Percentiles rank a stretch among this genome's conserved stretches.
Evolutionary conservation across 2,888 invertebrate genomes (phyloP).

Genomic region (Catocala sponsa): DNA sequence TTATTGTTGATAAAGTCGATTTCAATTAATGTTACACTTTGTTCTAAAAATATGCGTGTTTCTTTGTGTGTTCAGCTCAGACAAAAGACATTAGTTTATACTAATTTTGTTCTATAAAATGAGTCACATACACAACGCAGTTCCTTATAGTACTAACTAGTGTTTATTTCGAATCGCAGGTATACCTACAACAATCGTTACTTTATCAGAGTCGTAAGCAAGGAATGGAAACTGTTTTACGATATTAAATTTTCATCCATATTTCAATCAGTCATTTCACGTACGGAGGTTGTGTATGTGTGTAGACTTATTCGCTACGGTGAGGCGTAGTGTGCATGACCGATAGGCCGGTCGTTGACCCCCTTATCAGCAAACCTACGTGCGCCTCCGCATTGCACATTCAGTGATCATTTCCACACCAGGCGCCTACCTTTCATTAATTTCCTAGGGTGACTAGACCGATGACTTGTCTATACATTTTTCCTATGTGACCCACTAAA

Average conservation of each 20-base stretch:
- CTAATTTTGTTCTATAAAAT: constrained; percentile 10
- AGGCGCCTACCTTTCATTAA: not conserved
- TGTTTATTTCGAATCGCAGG: constrained; percentile 18
- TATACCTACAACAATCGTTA: constrained; percentile 9
- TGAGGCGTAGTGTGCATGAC: constrained; percentile 63
- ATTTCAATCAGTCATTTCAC: constrained; percentile 47
- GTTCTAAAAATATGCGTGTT: constrained; percentile 22
- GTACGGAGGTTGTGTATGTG: constrained; percentile 19
- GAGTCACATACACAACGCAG: constrained; percentile 30
- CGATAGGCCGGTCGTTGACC: constrained; percentile 78
- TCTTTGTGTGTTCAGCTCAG: constrained; percentile 1
- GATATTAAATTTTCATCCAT: constrained; percentile 52
- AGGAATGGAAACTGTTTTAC: constrained; percentile 35
- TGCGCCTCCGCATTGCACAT: constrained; percentile 51
- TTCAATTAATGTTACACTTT: constrained; percentile 26
- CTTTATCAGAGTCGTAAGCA: constrained; percentile 29
- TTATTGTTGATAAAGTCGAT: constrained; percentile 1
- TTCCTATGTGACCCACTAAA: no score
- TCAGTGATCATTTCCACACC: constrained; percentile 35
- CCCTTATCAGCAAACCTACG: constrained; percentile 61
- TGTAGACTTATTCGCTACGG: constrained; percentile 44
- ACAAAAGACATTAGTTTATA: constrained; percentile 5
- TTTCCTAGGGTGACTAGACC: not conserved
- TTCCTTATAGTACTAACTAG: constrained; percentile 25
- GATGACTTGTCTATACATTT: no score